Base-by-base conservation (phyloP, 2,797 vertebrate species). In the Platalea minor region DNA sequence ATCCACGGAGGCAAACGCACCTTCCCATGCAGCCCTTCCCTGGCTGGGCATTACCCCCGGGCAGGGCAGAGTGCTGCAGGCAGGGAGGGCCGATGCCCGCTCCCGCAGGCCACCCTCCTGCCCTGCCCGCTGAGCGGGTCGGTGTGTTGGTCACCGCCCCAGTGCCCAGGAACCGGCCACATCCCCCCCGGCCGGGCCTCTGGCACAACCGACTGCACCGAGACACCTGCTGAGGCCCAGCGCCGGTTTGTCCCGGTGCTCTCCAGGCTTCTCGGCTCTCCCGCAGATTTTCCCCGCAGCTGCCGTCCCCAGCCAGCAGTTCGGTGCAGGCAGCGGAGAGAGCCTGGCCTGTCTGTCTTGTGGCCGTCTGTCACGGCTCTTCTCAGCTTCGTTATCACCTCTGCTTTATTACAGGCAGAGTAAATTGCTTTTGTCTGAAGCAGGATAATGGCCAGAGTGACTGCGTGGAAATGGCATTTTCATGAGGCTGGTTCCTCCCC, bases 371-470 rank as follows among this genome's bases (percentile, higher is more conserved):
- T 56, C 88, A 79, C 16, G 0, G 92, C 88, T 88, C 88, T 75
- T 77, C 67, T 61, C 92, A 17, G 93, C 89, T 97, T 93, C 14
- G 5, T 95, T 97, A 93, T 85, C 80, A 1, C 80, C 77, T 65
- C 57, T 29, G 91, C 91, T 96, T 95, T 95, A 94, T 95, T 96
- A 89, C 70, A 87, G 61, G 78, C 95, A 91, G 93, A 97, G 95
- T 85, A 96, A 97, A 97, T 97, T 91, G 97, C 96, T 97, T 97
- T 97, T 96, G 97, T 97, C 92, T 96, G 96, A 81, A 63, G 93
- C 69, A 41, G 92, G 93, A 81, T 94, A 93, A 95, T 79, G 95
- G 95, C 93, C 91, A 88, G 86, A 96, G 85, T 78, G 87, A 73
- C 96, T 63, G 60, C 2, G 39, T 75, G 94, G 74, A 93, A 96